These are phyloP conservation scores for Dryobates pubescens DNA, from an alignment of 2,797 vertebrate species.

Conservation along the genomic window DNA sequence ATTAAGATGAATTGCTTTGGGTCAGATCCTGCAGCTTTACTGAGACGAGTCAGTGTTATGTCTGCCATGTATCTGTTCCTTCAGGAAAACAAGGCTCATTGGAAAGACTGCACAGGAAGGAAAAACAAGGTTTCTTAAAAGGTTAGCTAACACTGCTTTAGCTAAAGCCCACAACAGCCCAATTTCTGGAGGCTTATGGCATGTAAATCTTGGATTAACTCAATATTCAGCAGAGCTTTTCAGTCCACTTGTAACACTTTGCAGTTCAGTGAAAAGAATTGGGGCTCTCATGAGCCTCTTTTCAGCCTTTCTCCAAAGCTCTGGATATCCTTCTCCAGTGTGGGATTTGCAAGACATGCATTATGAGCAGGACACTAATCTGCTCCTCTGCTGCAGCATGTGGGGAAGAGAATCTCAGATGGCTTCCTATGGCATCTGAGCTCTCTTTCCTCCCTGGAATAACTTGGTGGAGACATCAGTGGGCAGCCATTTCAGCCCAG, in stretches of 20 bases:
- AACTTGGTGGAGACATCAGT: not conserved
- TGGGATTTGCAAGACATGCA: conserved; percentile 33
- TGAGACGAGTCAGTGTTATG: not conserved
- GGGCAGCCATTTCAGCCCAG: not conserved
- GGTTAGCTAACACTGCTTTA: conserved; percentile 51
- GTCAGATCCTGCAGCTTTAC: conserved; percentile 15
- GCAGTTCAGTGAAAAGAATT: conserved; percentile 45
- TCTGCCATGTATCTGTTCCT: conserved; percentile 10
- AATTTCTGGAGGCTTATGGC: conserved; percentile 49
- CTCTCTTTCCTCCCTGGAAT: not conserved
- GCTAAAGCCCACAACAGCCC: conserved; percentile 33
- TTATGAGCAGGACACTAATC: conserved; percentile 53
- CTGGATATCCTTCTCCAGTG: conserved; percentile 48
- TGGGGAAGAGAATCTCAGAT: not conserved
- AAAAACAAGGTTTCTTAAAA: conserved; percentile 40
- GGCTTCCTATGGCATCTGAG: not conserved
- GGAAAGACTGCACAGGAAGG: not conserved
- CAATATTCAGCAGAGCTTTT: conserved; percentile 69
- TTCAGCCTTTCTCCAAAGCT: conserved; percentile 55
- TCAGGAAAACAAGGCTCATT: conserved; percentile 5
- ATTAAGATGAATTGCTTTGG: not conserved
- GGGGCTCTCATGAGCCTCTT: conserved; percentile 57
- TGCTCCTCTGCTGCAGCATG: not conserved
- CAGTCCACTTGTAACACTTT: conserved; percentile 68
- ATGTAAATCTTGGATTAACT: conserved; percentile 77